Percentiles rank a stretch among this genome's conserved stretches.
Evolutionary conservation across 1,140 invertebrate genomes (phyloP).

Genomic region (Drosophila oshimai): DNA sequence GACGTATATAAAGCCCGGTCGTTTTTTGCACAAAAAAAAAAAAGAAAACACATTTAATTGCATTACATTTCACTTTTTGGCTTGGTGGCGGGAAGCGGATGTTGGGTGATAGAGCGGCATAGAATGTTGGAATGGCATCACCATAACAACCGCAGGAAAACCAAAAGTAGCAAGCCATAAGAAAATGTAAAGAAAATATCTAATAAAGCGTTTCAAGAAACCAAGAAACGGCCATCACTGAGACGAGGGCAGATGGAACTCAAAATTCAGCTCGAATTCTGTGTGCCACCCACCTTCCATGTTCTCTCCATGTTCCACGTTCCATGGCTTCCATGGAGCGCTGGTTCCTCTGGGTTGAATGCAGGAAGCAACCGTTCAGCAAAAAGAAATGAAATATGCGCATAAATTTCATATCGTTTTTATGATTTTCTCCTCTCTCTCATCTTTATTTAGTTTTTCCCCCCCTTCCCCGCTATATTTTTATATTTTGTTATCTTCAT

Average conservation of each 20-base stretch:
- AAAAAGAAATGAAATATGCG: slow-evolving; percentile 76
- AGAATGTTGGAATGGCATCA: neutral
- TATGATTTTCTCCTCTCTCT: slow-evolving; percentile 66
- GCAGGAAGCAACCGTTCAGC: slow-evolving; percentile 46
- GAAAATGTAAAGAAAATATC: slow-evolving; percentile 47
- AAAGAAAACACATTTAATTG: slow-evolving; percentile 1
- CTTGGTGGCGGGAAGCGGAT: neutral
- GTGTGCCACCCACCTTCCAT: neutral
- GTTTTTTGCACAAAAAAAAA: too few relatives aligned
- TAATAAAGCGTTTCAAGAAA: slow-evolving; percentile 42
- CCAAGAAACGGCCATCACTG: slow-evolving; percentile 26
- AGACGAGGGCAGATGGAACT: slow-evolving; percentile 1
- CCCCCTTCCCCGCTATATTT: neutral
- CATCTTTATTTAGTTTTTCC: slow-evolving; percentile 45
- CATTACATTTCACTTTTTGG: slow-evolving; percentile 1
- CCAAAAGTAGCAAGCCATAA: slow-evolving; percentile 18
- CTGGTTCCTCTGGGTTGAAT: neutral
- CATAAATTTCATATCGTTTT: slow-evolving; percentile 79
- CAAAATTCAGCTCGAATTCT: neutral
- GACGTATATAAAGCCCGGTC: too few relatives aligned
- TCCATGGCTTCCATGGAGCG: too few relatives aligned
- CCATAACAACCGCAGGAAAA: slow-evolving; percentile 19
- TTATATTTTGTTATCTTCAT: slow-evolving; percentile 11
- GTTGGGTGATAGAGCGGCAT: neutral
- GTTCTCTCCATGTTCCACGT: too few relatives aligned